A percentile compares a stretch with the other conserved stretches of the same genome.
Conservation (phyloP, 2,113 vertebrate species). For the Seriola aureovittata region DNA sequence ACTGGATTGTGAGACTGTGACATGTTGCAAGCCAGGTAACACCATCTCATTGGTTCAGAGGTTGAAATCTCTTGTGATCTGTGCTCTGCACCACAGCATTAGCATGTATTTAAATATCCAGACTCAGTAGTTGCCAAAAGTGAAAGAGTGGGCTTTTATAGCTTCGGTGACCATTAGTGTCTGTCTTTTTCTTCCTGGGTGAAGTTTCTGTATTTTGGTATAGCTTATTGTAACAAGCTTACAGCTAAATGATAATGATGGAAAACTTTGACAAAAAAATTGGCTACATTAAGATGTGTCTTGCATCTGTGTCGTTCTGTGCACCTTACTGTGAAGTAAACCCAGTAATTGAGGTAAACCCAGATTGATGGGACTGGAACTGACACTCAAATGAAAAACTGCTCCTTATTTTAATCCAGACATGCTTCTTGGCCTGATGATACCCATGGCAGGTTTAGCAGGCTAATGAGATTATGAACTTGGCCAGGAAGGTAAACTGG, state of each 20-base stretch:
- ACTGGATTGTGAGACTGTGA: not conserved
- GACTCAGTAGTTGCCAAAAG: not conserved
- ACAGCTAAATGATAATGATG: too few species aligned
- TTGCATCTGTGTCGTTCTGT: not conserved
- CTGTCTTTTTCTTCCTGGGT: too few species aligned
- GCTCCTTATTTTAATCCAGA: not conserved
- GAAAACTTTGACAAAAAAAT: too few species aligned
- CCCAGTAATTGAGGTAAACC: not conserved
- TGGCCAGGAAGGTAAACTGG: slow-evolving; percentile 7
- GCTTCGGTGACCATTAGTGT: too few species aligned
- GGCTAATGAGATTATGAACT: slow-evolving; percentile 18
- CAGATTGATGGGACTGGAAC: not conserved
- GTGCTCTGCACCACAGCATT: not conserved
- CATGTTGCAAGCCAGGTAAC: not conserved
- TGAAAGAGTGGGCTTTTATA: not conserved
- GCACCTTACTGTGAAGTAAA: not conserved
- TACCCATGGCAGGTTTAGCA: not conserved
- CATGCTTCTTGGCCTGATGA: not conserved
- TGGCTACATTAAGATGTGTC: not conserved
- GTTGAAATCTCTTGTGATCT: not conserved
- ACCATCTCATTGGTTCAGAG: not conserved
- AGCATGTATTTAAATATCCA: not conserved
- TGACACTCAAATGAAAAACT: not conserved
- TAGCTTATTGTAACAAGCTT: too few species aligned
- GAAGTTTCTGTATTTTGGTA: not conserved